Base-by-base conservation (phyloP, 1,140 invertebrate genomes). In the Agraylea sexmaculata region DNA sequence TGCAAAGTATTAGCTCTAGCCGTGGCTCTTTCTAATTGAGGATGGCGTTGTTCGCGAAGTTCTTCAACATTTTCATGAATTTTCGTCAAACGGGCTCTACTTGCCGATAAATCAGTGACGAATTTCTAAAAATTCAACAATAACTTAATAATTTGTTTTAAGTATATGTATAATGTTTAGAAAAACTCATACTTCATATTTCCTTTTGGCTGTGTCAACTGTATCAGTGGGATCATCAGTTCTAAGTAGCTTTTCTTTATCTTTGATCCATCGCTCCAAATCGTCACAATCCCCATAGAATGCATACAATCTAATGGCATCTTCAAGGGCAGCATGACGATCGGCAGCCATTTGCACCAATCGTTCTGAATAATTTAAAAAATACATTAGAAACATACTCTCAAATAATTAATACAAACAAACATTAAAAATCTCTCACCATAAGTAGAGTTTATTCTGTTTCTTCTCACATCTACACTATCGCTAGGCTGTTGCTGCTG, bases 271-370 rank as follows among this genome's bases (percentile, higher is more conserved):
- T 47, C 83, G 81, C 62, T 96, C 92, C 60, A 98, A 95, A 58
- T 95, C 91, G 55, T 96, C 90, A 66, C 93, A 98, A 57, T 98
- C 92, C n/a, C 84, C 75, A 60, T 92, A 93, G 68, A 97, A 97
- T 20, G 81, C 83, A 60, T 90, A 96, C 12, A 98, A 66, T 46
- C 86, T 76, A 40, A 95, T 91, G 0, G 92, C 83, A 59, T 97
- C 93, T 51, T 92, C 87, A 7, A 98, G 67, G 19, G 91, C 73
- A 0, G 80, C 75, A 45, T 85, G 79, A 1, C 93, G 72, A 32
- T 78, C 74, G 32, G 73, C 62, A 2, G 90, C 87, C 42, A 92
- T 69, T 49, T 87, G 75, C 45, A 82, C 71, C 1, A 97, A 71
- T 45, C 91, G 77, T 18, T 63, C 64, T 67, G 52, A 25, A 25